Percentiles rank a stretch among this genome's conserved stretches.
Evolutionary conservation across 2,797 vertebrate species (phyloP).

Genomic region (Phylloscopus collybita): DNA sequence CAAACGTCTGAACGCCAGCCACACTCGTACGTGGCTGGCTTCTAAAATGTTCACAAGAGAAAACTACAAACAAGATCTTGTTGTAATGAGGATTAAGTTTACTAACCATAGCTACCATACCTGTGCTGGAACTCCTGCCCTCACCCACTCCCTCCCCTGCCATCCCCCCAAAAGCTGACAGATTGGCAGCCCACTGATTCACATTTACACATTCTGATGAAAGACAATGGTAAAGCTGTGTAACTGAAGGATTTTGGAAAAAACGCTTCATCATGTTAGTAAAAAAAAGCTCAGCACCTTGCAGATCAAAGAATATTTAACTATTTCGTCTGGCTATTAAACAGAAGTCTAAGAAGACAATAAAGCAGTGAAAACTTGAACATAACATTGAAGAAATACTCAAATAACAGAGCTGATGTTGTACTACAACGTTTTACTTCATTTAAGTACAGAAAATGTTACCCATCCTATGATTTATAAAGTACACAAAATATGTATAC

Average conservation of each 20-base stretch:
- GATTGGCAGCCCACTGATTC: neutral
- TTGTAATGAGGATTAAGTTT: neutral
- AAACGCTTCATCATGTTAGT: neutral
- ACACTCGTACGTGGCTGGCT: neutral
- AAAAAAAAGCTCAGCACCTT: slow-evolving; percentile 34
- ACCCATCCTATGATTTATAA: slow-evolving; percentile 71
- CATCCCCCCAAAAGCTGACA: neutral
- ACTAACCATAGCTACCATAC: neutral
- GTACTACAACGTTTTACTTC: slow-evolving; percentile 73
- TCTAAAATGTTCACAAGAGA: neutral
- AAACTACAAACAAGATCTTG: neutral
- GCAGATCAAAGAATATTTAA: neutral
- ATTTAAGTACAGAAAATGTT: slow-evolving; percentile 59
- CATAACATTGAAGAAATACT: slow-evolving; percentile 47
- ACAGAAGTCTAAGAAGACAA: neutral
- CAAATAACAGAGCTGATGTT: slow-evolving; percentile 34
- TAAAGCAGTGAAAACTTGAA: neutral
- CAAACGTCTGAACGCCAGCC: neutral
- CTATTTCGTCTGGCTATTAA: neutral
- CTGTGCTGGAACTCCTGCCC: neutral
- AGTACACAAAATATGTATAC: slow-evolving; percentile 73
- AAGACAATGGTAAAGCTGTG: neutral
- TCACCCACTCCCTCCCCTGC: neutral
- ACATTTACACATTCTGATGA: neutral
- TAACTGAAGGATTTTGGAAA: neutral